Percentiles rank a stretch among this genome's conserved stretches.
These are phyloP conservation scores for Campoplex nolae DNA, from an alignment of 2,888 invertebrate species.

Conservation along the genomic window DNA sequence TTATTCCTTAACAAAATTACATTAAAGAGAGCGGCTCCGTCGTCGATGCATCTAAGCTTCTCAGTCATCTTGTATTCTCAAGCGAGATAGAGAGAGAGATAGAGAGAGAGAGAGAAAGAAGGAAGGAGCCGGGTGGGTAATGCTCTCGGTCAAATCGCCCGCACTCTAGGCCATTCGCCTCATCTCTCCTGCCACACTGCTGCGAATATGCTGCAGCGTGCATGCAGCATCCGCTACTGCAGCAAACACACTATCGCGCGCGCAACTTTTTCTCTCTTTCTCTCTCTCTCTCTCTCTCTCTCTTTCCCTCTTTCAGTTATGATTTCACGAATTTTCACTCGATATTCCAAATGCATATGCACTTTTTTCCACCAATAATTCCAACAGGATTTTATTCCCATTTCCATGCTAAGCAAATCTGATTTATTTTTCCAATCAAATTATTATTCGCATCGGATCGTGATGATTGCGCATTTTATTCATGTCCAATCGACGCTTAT, in stretches of 20 bases:
- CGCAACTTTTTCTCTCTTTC: constrained; percentile 40
- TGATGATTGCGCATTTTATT: background rate
- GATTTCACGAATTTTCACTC: constrained; percentile 20
- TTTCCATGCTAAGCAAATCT: background rate
- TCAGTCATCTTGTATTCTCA: background rate
- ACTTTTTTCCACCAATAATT: constrained; percentile 19
- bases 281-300: too few relatives aligned
- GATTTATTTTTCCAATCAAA: constrained; percentile 1
- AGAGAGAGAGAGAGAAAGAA: constrained; percentile 18
- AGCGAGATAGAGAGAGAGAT: background rate
- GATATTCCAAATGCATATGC: background rate
- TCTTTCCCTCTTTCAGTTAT: constrained; percentile 16
- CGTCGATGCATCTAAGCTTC: constrained; percentile 8
- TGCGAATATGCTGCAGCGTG: constrained; percentile 64
- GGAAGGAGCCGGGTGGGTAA: constrained; percentile 47
- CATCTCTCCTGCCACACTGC: constrained; percentile 63
- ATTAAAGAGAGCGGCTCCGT: background rate
- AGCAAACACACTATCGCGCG: constrained; percentile 59
- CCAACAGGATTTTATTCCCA: background rate
- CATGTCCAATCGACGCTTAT: background rate
- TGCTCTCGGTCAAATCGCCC: constrained; percentile 61
- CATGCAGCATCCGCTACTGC: constrained; percentile 67
- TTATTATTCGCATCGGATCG: background rate
- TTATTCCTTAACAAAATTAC: background rate
- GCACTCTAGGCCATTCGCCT: constrained; percentile 69